Percentiles rank a stretch among this genome's conserved stretches.
Conservation (phyloP, 2,113 vertebrate species). For the sheep (Ovis aries) region DNA sequence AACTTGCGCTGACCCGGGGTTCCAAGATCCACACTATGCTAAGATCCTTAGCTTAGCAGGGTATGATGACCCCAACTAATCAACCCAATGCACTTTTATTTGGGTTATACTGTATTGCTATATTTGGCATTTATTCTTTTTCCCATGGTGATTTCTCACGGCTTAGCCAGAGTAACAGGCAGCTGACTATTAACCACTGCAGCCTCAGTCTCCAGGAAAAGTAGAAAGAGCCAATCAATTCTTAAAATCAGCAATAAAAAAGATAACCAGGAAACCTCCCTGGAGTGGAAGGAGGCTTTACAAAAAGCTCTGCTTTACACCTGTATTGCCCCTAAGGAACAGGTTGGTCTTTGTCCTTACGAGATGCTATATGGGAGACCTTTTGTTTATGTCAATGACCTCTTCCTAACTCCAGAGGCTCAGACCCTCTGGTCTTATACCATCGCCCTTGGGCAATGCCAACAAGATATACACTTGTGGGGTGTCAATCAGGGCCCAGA, state of each 20-base stretch:
- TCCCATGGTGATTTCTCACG: background rate
- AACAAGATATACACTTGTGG: background rate
- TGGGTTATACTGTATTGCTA: background rate
- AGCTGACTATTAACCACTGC: background rate
- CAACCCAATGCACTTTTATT: background rate
- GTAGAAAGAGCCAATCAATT: background rate
- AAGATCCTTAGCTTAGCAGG: background rate
- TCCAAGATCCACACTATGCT: background rate
- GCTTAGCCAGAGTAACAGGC: background rate
- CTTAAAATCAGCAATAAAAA: background rate
- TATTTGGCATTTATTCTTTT: background rate
- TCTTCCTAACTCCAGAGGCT: background rate
- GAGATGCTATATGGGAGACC: background rate
- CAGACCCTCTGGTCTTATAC: background rate
- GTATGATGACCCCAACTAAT: background rate
- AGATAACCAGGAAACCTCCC: background rate
- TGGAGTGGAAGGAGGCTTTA: background rate
- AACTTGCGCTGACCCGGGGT: rapidly evolving
- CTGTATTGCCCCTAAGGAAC: background rate
- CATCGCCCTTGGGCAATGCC: background rate
- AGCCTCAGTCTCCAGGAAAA: background rate
- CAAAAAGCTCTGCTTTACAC: background rate
- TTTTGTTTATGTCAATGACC: background rate
- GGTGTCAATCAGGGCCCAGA: background rate
- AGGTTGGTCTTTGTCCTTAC: background rate